These are phyloP conservation scores for Petrolisthes manimaculis DNA, from an alignment of 2,888 invertebrate species.

Conservation along the genomic window DNA sequence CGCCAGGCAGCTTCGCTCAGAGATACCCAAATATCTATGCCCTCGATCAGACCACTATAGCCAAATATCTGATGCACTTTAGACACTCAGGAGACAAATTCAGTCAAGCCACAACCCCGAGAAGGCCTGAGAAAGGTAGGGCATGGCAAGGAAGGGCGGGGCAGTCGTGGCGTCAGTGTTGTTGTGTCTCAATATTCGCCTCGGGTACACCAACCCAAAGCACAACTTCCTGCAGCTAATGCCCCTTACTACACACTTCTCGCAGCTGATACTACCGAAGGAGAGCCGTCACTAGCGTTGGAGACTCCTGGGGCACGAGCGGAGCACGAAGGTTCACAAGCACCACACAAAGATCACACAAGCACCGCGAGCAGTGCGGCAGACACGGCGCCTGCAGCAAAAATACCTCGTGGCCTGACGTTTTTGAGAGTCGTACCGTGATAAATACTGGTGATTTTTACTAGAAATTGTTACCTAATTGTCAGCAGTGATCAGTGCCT, in stretches of 20 bases:
- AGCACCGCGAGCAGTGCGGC: slow-evolving; percentile 59
- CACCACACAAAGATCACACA: slow-evolving; percentile 57
- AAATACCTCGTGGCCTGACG: slow-evolving; percentile 60
- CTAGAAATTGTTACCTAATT: slow-evolving; percentile 59
- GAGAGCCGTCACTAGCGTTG: neutral
- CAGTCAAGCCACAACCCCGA: neutral
- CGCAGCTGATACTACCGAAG: slow-evolving; percentile 19
- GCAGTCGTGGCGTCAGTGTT: neutral
- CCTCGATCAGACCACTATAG: too few relatives aligned
- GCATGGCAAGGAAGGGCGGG: neutral
- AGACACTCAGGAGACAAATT: neutral
- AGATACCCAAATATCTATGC: too few relatives aligned
- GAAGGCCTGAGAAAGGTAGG: neutral
- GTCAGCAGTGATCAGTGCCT: slow-evolving; percentile 47
- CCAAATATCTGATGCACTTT: neutral
- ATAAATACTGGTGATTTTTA: slow-evolving; percentile 61
- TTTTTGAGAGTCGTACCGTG: slow-evolving; percentile 60
- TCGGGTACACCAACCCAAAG: neutral
- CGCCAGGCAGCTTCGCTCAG: neutral
- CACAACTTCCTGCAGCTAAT: slow-evolving; percentile 7
- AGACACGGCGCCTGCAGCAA: slow-evolving; percentile 61
- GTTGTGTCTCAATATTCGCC: neutral
- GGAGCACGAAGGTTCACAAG: slow-evolving; percentile 39
- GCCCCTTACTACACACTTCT: neutral
- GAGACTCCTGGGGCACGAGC: slow-evolving; percentile 21